Evolutionary conservation across 2,888 invertebrate genomes (phyloP).

Genomic region (Phaonia tiefii): DNA sequence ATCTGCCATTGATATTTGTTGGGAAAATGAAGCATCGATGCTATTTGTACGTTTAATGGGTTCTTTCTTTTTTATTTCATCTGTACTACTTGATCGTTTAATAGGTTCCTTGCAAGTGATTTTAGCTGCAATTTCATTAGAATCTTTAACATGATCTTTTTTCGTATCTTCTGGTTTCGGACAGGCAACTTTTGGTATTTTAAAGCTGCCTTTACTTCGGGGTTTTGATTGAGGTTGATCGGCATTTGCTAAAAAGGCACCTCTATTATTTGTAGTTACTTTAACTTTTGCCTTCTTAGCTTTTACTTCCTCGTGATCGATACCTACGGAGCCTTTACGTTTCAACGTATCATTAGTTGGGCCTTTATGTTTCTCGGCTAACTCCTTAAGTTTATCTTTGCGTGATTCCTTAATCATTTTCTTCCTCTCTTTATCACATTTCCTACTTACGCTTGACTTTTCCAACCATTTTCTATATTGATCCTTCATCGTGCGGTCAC

Average conservation of each 20-base stretch:
- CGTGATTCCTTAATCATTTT: constrained; percentile 72
- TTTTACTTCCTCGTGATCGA: constrained; percentile 14
- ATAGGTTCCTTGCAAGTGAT: neutral
- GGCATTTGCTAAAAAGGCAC: constrained; percentile 81
- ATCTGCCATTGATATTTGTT: constrained; percentile 67
- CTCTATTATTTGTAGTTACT: constrained; percentile 82
- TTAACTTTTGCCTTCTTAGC: constrained; percentile 79
- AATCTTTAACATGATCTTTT: constrained; percentile 29
- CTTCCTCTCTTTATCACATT: constrained; percentile 66
- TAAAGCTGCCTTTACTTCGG: constrained; percentile 36
- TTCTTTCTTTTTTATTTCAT: constrained; percentile 37
- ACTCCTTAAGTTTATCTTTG: constrained; percentile 74
- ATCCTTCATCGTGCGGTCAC: constrained; percentile 58
- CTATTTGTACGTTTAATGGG: neutral
- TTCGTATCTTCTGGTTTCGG: constrained; percentile 25
- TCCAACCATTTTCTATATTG: constrained; percentile 75
- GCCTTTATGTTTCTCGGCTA: constrained; percentile 70
- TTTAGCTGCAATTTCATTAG: neutral
- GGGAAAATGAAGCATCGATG: constrained; percentile 67
- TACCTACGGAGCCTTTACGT: constrained; percentile 57
- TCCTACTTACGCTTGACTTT: constrained; percentile 69
- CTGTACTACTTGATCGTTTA: constrained; percentile 45
- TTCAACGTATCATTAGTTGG: constrained; percentile 59
- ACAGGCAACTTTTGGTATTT: constrained; percentile 57
- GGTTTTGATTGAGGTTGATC: constrained; percentile 72